phyloP scores from a whole-genome alignment of 2,888 invertebrate genomes.

The Orchestes rusci region DNA sequence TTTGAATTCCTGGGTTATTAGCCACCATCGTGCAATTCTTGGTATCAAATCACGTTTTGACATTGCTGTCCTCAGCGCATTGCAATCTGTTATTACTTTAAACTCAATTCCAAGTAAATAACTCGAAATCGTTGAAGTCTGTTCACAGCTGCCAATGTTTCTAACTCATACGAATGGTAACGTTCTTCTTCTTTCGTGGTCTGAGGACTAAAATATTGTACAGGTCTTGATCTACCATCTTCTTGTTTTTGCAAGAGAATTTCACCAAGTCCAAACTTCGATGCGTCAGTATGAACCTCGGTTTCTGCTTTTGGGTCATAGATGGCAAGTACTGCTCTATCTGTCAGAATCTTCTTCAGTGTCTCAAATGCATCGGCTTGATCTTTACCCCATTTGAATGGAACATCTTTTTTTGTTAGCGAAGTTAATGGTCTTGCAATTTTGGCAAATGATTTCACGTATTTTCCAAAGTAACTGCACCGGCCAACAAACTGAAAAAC shows the following conservation, averaged over 20 bases:
- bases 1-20: slow-evolving; percentile 4
- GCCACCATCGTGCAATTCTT: slow-evolving; percentile 22
- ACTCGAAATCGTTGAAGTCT: slow-evolving; percentile 17
- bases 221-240: not conserved
- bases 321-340: slow-evolving; percentile 19
- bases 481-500: no score
- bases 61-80: slow-evolving; percentile 24
- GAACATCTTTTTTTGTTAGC: not conserved
- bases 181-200: slow-evolving; percentile 1
- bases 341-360: not conserved
- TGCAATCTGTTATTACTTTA: slow-evolving; percentile 28
- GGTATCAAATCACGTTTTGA: slow-evolving; percentile 29
- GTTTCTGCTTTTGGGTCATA: slow-evolving; percentile 24
- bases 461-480: no score
- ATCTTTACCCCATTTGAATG: not conserved
- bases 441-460: not conserved
- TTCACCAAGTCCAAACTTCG: slow-evolving; percentile 15
- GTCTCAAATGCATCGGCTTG: not conserved
- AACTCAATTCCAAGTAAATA: slow-evolving; percentile 15
- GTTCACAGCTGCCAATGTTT: not conserved
- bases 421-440: slow-evolving; percentile 1
- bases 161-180: slow-evolving; percentile 4
- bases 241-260: not conserved
- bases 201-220: slow-evolving; percentile 3
- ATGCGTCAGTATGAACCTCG: slow-evolving; percentile 27